Conservation (phyloP, 2,888 invertebrate genomes). For the Caenorhabditis imperialis region DNA sequence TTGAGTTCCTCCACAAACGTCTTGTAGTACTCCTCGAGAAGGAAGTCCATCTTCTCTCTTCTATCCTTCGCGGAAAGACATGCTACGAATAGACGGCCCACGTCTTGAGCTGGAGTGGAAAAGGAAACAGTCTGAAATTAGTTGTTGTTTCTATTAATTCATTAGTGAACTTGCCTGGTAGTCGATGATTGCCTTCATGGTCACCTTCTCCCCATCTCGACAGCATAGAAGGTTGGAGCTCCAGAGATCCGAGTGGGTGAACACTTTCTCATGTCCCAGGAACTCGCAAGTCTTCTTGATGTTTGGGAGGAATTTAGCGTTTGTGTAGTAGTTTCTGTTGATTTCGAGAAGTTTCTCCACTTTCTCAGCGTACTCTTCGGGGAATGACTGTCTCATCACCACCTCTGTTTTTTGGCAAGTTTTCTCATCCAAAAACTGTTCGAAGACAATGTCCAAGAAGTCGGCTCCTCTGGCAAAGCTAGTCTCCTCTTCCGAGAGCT, state of each 20-base stretch:
- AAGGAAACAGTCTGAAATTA: slow-evolving; percentile 39
- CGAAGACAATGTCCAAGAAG: slow-evolving; percentile 32
- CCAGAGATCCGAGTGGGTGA: slow-evolving; percentile 47
- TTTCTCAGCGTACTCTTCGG: slow-evolving; percentile 25
- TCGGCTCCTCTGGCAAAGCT: slow-evolving; percentile 19
- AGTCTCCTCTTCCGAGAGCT: slow-evolving; percentile 24
- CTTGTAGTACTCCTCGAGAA: slow-evolving; percentile 42
- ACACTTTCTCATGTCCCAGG: slow-evolving; percentile 30
- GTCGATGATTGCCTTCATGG: slow-evolving; percentile 46
- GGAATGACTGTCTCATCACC: slow-evolving; percentile 21
- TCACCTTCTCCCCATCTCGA: slow-evolving; percentile 18
- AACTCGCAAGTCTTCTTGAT: slow-evolving; percentile 20
- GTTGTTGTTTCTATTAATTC: neutral
- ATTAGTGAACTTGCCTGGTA: slow-evolving; percentile 26
- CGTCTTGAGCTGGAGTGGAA: slow-evolving; percentile 29
- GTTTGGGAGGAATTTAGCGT: slow-evolving; percentile 6
- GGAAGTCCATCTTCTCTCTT: slow-evolving; percentile 22
- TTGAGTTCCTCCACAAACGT: slow-evolving; percentile 31
- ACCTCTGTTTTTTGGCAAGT: neutral
- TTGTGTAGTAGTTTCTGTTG: slow-evolving; percentile 23
- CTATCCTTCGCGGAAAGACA: slow-evolving; percentile 29
- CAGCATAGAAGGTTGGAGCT: slow-evolving; percentile 35
- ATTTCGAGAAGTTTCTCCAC: slow-evolving; percentile 26
- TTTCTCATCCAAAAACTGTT: slow-evolving; percentile 32
- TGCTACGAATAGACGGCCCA: slow-evolving; percentile 26